phyloP scores from a whole-genome alignment of 1,140 invertebrate genomes.

The Aphis craccivora region DNA sequence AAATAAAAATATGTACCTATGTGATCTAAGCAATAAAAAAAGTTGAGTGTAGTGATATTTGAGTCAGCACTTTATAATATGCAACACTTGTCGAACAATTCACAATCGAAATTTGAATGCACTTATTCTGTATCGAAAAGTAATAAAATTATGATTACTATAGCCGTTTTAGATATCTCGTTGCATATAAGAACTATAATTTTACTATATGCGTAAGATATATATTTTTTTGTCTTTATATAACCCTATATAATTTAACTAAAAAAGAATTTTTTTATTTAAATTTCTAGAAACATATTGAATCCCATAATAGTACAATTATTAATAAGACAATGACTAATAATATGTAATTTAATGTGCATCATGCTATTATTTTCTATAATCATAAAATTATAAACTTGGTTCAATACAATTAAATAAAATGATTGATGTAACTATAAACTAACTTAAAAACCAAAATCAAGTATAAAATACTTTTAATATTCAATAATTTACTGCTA shows the following conservation, averaged over 20 bases:
- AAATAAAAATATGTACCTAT: background rate
- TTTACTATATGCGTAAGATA: background rate
- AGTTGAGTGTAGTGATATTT: background rate
- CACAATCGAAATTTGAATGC: background rate
- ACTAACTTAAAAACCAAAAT: too few relatives aligned
- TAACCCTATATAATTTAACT: background rate
- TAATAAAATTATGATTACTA: background rate
- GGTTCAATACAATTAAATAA: too few relatives aligned
- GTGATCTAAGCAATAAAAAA: background rate
- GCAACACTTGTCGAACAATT: background rate
- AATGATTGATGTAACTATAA: too few relatives aligned
- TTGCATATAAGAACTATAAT: background rate
- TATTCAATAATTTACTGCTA: too few relatives aligned
- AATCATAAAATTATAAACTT: background rate
- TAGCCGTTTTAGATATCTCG: background rate
- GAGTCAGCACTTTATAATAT: background rate
- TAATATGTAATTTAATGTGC: background rate
- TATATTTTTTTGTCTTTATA: background rate
- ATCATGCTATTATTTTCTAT: background rate
- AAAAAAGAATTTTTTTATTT: background rate
- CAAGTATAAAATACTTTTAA: too few relatives aligned
- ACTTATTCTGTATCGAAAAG: background rate
- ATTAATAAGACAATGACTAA: background rate
- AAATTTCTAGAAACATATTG: background rate
- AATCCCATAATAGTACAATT: background rate